phyloP scores from a whole-genome alignment of 1,140 invertebrate genomes.

The Himalopsyche phryganea region DNA sequence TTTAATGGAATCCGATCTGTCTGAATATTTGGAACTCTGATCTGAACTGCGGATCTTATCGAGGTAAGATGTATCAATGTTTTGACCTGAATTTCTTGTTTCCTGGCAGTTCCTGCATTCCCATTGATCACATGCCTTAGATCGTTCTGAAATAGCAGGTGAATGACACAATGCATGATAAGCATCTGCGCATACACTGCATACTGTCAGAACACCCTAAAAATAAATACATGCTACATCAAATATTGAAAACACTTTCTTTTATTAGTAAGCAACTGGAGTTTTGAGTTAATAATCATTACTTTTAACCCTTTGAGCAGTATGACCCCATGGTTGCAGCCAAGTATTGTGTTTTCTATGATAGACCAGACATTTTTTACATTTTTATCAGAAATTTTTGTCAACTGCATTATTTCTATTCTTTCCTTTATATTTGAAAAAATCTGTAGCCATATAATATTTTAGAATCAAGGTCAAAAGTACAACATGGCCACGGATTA shows the following conservation, averaged over 20 bases:
- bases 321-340: too few species aligned
- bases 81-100: conserved; percentile 38
- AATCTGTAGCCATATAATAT: too few species aligned
- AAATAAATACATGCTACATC: conserved; percentile 19
- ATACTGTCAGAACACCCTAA: conserved; percentile 70
- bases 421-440: too few species aligned
- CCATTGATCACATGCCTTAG: conserved; percentile 56
- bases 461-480: too few species aligned
- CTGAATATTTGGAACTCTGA: conserved; percentile 28
- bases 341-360: too few species aligned
- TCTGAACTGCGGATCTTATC: conserved; percentile 26
- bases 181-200: conserved; percentile 76
- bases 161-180: conserved; percentile 75
- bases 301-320: too few species aligned
- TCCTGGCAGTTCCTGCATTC: conserved; percentile 56
- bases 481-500: too few species aligned
- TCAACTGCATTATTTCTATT: too few species aligned
- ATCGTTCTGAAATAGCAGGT: conserved; percentile 56
- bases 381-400: too few species aligned
- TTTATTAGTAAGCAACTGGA: too few species aligned
- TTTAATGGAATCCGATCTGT: conserved; percentile 28
- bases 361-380: too few species aligned
- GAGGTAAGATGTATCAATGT: conserved; percentile 22
- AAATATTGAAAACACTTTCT: background rate
- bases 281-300: too few species aligned